These are phyloP conservation scores for Phylloscopus trochilus DNA, from an alignment of 2,113 vertebrate genomes.

Conservation along the genomic window DNA sequence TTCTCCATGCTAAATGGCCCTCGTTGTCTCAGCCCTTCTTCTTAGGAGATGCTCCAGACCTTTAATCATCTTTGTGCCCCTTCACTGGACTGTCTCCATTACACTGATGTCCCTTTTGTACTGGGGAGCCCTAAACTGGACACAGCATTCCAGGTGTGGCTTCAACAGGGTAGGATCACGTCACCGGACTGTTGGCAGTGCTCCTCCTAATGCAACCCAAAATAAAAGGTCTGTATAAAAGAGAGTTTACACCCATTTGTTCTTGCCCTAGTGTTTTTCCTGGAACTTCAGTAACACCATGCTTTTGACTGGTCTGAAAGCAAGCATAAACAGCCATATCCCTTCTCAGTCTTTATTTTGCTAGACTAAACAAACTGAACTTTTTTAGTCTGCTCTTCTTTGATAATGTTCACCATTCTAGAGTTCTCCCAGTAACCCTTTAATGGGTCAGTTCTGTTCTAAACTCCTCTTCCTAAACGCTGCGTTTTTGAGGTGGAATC, in stretches of 20 bases:
- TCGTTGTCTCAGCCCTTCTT: not conserved
- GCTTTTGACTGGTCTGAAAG: conserved; percentile 18
- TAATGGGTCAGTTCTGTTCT: not conserved
- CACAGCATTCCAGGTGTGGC: not conserved
- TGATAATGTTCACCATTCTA: not conserved
- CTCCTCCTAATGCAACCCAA: not conserved
- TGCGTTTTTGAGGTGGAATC: not conserved
- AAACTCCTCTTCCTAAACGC: not conserved
- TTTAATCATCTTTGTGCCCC: not conserved
- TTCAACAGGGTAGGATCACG: not conserved
- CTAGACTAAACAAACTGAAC: conserved; percentile 50
- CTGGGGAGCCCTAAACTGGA: not conserved
- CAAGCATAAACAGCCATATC: conserved; percentile 41
- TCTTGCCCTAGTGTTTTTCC: not conserved
- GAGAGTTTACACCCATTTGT: not conserved
- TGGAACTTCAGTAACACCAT: not conserved
- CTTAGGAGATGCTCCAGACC: not conserved
- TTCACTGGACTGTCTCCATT: not conserved
- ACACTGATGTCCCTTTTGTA: not conserved
- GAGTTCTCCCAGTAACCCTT: conserved; percentile 4
- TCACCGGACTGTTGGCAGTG: not conserved
- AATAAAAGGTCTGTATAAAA: not conserved
- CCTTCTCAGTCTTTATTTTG: not conserved
- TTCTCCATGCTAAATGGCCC: not conserved
- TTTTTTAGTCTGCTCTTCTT: not conserved